Base-by-base conservation (phyloP, 2,888 invertebrate genomes). In the Hybos culiciformis region DNA sequence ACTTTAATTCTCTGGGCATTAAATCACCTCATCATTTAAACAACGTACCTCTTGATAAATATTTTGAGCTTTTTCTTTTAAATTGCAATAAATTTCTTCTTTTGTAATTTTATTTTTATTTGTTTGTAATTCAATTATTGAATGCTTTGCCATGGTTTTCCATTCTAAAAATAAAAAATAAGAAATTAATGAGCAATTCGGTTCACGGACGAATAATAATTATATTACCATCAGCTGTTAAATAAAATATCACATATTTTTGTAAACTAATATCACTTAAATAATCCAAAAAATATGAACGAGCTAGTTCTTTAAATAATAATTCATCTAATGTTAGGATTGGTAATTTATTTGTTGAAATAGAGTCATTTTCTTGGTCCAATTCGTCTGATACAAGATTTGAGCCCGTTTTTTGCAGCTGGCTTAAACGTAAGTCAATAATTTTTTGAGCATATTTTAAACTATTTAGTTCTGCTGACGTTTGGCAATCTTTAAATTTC, bases 241-340 rank as follows among this genome's bases (percentile, higher is more conserved):
- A 46, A 46, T 53, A 54, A 45, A 54, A 54, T 41, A 54, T 50
- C 40, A 54, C 51, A 48, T 54, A 54, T 44, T 51, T 51, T 44
- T 54, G 54, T 37, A 51, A 43, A 48, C 53, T 54, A 26, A 50
- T 38, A 31, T 48, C 47, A 44, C 50, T 51, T 36, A 54, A 46
- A 41, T 53, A 54, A 42, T 54, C 54, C 37, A 54, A 43, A 46
- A 52, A 54, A 37, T 54, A 54, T 11, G 50, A 51, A 24, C 51
- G 40, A 2, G 54, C 52, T 21, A 54, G 38, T 41, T 54, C 52
- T 40, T 54, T 54, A 17, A 48, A 50, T 18, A 54, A 43, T n/a
- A 54, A 37, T 40, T 54, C 54, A 36, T 54, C 54, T 33, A 54
- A 43, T 34, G 51, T 47, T 36, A 54, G 39, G 31, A 48, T 47